Evolutionary conservation across 1,140 invertebrate species (phyloP).

Genomic region (Drosophila yakuba): DNA sequence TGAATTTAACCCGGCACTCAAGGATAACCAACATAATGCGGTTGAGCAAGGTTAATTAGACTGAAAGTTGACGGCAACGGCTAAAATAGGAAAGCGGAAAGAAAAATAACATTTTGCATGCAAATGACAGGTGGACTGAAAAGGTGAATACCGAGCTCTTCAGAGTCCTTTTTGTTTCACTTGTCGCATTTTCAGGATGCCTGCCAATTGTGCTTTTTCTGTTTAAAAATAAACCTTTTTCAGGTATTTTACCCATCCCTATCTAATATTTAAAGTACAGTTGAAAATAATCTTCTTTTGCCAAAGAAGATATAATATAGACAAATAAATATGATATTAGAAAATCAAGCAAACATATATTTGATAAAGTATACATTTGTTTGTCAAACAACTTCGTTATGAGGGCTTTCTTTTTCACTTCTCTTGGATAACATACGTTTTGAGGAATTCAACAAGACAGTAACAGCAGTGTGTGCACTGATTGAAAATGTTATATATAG

Average conservation of each 20-base stretch:
- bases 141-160: slow-evolving; percentile 22
- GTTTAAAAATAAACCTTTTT: background rate
- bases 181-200: slow-evolving; percentile 37
- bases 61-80: slow-evolving; percentile 1
- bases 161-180: slow-evolving; percentile 8
- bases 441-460: background rate
- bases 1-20: background rate
- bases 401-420: background rate
- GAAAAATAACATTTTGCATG: slow-evolving; percentile 27
- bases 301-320: too few relatives aligned
- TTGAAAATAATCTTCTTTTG: background rate
- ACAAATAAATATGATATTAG: too few relatives aligned
- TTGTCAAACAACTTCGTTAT: background rate
- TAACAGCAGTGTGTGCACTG: background rate
- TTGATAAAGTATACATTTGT: background rate
- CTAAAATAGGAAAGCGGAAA: slow-evolving; percentile 33
- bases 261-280: background rate
- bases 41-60: slow-evolving; percentile 39
- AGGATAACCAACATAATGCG: background rate
- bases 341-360: too few relatives aligned
- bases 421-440: background rate
- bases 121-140: slow-evolving; percentile 38
- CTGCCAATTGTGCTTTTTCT: slow-evolving; percentile 16
- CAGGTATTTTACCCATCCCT: too few relatives aligned
- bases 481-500: slow-evolving; percentile 41